Evolutionary conservation across 2,888 invertebrate genomes (phyloP).

Genomic region (Caenorhabditis uteleia): DNA sequence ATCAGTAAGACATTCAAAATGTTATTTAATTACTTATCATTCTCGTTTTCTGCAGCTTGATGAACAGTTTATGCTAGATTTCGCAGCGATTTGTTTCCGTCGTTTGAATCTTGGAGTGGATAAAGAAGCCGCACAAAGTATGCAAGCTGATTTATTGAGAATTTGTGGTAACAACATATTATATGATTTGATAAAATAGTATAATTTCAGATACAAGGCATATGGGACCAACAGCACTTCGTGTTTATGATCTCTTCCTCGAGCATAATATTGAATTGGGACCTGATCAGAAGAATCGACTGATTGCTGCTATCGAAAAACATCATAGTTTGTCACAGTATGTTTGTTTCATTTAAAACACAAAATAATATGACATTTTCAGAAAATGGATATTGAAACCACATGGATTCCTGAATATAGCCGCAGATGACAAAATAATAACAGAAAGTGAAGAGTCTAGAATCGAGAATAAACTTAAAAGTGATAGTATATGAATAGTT

Average conservation of each 20-base stretch:
- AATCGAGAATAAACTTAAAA: slow-evolving; percentile 26
- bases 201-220: slow-evolving; percentile 30
- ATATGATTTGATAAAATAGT: not conserved
- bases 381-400: slow-evolving; percentile 47
- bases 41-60: too few relatives aligned
- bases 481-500: not conserved
- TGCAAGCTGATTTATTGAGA: slow-evolving; percentile 44
- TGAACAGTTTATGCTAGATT: slow-evolving; percentile 46
- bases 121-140: slow-evolving; percentile 22
- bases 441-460: slow-evolving; percentile 30
- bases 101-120: slow-evolving; percentile 23
- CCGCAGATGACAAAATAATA: slow-evolving; percentile 27
- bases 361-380: slow-evolving; percentile 1
- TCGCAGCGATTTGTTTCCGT: slow-evolving; percentile 39
- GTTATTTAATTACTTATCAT: too few relatives aligned
- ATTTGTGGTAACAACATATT: slow-evolving; percentile 24
- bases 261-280: slow-evolving; percentile 27
- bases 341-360: not conserved
- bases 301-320: slow-evolving; percentile 38
- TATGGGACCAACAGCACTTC: slow-evolving; percentile 43
- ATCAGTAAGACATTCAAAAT: slow-evolving; percentile 6
- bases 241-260: slow-evolving; percentile 44
- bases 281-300: slow-evolving; percentile 30
- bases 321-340: slow-evolving; percentile 39
- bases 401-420: slow-evolving; percentile 34